A percentile compares a stretch with the other conserved stretches of the same genome.
Evolutionary conservation across 2,797 vertebrate species (phyloP).

Genomic region (Lepilemur ruficaudatus): DNA sequence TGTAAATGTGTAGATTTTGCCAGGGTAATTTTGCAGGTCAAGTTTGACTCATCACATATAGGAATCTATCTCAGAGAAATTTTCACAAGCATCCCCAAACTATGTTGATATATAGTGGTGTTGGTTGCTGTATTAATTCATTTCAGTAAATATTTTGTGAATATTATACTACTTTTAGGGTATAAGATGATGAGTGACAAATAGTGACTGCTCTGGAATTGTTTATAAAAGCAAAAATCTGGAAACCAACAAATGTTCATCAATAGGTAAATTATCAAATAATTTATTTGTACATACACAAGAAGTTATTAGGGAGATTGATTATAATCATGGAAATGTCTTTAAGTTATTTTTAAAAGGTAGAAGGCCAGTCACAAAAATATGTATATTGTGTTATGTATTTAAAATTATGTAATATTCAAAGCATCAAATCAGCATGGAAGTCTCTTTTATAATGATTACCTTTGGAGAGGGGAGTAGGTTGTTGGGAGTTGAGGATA

Average conservation of each 20-base stretch:
- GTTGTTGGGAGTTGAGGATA: not conserved
- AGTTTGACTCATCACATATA: not conserved
- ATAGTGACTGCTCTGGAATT: not conserved
- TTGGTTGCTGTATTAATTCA: not conserved
- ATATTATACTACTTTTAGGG: not conserved
- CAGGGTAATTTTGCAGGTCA: not conserved
- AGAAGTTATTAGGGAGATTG: not conserved
- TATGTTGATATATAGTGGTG: not conserved
- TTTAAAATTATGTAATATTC: not conserved
- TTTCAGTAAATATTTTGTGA: not conserved
- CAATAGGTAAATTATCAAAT: not conserved
- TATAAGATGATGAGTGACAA: not conserved
- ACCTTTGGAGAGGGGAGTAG: not conserved
- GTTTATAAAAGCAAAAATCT: conserved; percentile 34
- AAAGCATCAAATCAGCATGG: not conserved
- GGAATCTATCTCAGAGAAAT: not conserved
- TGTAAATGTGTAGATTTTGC: not conserved
- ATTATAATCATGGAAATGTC: not conserved
- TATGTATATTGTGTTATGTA: not conserved
- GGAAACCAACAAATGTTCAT: not conserved
- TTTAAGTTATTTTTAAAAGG: not conserved
- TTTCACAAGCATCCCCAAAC: not conserved
- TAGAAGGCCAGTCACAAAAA: not conserved
- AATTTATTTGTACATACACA: not conserved
- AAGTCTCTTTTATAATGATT: not conserved